These are phyloP conservation scores for Perca flavescens DNA, from an alignment of 2,113 vertebrate species.

Conservation along the genomic window DNA sequence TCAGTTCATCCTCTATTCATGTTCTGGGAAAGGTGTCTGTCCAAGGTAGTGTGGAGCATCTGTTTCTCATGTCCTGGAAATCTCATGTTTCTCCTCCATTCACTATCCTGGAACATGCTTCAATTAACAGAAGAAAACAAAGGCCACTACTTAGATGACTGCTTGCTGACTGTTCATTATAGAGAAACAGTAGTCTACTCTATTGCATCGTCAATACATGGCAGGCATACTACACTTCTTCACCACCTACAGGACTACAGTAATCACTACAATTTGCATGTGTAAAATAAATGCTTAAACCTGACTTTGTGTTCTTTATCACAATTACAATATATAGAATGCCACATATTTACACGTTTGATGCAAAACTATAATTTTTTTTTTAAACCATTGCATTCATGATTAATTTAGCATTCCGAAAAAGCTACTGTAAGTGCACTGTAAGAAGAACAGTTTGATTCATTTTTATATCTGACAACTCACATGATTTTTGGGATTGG, in stretches of 20 bases:
- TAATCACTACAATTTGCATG: background rate
- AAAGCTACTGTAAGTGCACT: background rate
- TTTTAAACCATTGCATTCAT: background rate
- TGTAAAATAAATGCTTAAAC: background rate
- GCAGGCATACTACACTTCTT: background rate
- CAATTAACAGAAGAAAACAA: slow-evolving; percentile 75
- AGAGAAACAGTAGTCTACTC: background rate
- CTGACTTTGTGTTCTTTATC: background rate
- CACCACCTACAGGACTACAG: background rate
- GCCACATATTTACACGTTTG: background rate
- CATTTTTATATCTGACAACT: background rate
- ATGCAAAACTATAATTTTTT: background rate
- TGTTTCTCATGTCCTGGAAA: slow-evolving; percentile 57
- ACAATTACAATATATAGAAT: background rate
- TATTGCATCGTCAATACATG: background rate
- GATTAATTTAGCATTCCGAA: background rate
- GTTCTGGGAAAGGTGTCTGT: slow-evolving; percentile 34
- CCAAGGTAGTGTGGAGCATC: slow-evolving; percentile 57
- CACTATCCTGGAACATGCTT: slow-evolving; percentile 59
- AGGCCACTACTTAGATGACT: slow-evolving; percentile 48
- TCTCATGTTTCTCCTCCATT: slow-evolving; percentile 46
- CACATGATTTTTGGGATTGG: background rate
- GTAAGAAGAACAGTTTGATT: background rate
- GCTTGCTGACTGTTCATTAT: background rate
- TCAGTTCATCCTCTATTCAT: slow-evolving; percentile 28